Percentiles rank a stretch among this genome's conserved stretches.
These are phyloP conservation scores for Lydus trimaculatus DNA, from an alignment of 2,888 invertebrate species.

Conservation along the genomic window DNA sequence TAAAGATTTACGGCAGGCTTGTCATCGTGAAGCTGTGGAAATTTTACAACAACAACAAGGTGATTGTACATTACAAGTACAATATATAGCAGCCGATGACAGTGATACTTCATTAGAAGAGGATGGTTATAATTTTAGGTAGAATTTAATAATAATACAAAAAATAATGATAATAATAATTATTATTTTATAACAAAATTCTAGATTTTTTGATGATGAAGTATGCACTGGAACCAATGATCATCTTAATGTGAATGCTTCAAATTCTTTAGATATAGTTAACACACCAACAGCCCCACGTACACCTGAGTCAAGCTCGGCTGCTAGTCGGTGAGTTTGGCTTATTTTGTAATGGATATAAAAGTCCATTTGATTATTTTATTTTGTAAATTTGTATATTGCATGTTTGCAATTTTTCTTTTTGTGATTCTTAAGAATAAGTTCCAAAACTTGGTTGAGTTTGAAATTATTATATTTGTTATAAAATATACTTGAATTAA, in stretches of 20 bases:
- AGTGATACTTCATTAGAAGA: slow-evolving; percentile 73
- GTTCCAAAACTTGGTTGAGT: not conserved
- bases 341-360: not conserved
- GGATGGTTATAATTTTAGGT: slow-evolving; percentile 65
- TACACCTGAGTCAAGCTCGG: slow-evolving; percentile 65
- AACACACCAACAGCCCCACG: slow-evolving; percentile 72
- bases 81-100: slow-evolving; percentile 74
- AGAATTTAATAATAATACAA: slow-evolving; percentile 24
- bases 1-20: slow-evolving; percentile 76
- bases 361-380: not conserved
- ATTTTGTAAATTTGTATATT: slow-evolving; percentile 10
- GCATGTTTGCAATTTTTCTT: slow-evolving; percentile 18
- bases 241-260: slow-evolving; percentile 49
- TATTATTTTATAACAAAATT: not conserved
- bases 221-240: slow-evolving; percentile 55
- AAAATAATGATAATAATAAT: not conserved
- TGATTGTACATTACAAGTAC: slow-evolving; percentile 77
- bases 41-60: slow-evolving; percentile 80
- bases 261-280: slow-evolving; percentile 62
- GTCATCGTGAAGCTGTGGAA: slow-evolving; percentile 83
- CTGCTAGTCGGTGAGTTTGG: slow-evolving; percentile 58
- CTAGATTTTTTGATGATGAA: slow-evolving; percentile 61
- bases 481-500: not conserved
- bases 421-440: not conserved
- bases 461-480: not conserved